Evolutionary conservation across 2,113 vertebrate species (phyloP).

Genomic region (Archocentrus centrarchus): DNA sequence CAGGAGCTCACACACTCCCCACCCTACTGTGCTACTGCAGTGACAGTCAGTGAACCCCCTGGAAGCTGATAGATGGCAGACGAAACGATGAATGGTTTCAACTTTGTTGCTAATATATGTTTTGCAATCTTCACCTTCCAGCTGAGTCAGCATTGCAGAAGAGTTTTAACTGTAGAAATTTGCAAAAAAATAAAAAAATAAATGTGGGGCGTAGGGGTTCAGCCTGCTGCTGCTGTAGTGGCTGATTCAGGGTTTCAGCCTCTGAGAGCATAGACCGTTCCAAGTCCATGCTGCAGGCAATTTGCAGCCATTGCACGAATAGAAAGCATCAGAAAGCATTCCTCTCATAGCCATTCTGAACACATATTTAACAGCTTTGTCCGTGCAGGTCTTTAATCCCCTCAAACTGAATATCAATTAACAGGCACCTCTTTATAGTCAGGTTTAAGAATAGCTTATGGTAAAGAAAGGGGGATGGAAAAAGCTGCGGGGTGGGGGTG

Average conservation of each 20-base stretch:
- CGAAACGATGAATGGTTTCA: conserved; percentile 80
- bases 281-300: conserved; percentile 47
- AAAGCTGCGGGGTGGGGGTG: conserved; percentile 9
- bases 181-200: conserved; percentile 35
- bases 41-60: neutral
- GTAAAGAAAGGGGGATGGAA: conserved; percentile 25
- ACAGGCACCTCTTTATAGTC: conserved; percentile 63
- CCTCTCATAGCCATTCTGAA: conserved; percentile 74
- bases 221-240: conserved; percentile 24
- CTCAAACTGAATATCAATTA: conserved; percentile 78
- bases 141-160: conserved; percentile 79
- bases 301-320: conserved; percentile 54
- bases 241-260: conserved; percentile 19
- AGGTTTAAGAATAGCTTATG: conserved; percentile 58
- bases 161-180: conserved; percentile 81
- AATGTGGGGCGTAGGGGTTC: neutral
- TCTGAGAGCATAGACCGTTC: conserved; percentile 29
- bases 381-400: conserved; percentile 62
- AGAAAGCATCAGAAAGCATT: conserved; percentile 65
- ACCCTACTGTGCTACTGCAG: neutral
- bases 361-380: conserved; percentile 76
- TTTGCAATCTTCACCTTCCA: conserved; percentile 77
- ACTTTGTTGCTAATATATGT: conserved; percentile 85
- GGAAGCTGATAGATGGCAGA: conserved; percentile 76
- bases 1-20: neutral